Evolutionary conservation across 1,140 invertebrate species (phyloP), one percentile per base, ranked within the genome.

Genomic region (Aphis gossypii): DNA sequence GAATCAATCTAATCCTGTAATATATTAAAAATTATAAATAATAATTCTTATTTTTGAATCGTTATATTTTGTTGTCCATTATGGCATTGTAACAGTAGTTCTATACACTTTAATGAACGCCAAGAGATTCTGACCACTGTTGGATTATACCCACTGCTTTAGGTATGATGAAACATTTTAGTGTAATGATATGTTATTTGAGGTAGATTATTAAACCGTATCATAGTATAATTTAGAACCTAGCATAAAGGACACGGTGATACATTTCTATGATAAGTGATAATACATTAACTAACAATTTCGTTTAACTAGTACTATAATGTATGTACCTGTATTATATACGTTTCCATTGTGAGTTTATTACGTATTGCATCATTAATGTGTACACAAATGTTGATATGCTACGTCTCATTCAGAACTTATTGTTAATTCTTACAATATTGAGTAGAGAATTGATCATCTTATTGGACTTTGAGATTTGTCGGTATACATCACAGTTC

Each of bases 261-360:
- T 68, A 76, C n/a, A n/a, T 76, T 76, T n/a, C 30, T n/a, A 76
- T 76, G 14, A 18, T 76, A 76, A 76, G 60, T n/a, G 60, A 76
- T 76, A 76, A 76, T 76, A 76, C 60, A 76, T 76, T 76, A 76
- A 35, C 60, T 76, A 76, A 35, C 30, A 76, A 76, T 76, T 76
- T 76, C 30, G 5, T 76, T n/a, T 76, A 76, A n/a, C 60, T 76
- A 5, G 56, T 60, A 56, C 60, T 76, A n/a, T 18, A 76, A 76
- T 76, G 14, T 18, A 6, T 76, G 60, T 14, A 51, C 48, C 48
- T 76, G n/a, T n/a, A 76, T 76, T n/a, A n/a, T 76, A n/a, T 6
- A n/a, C 30, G 14, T n/a, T 76, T 76, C n/a, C 14, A 76, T 76
- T 76, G 60, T 35, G 30, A n/a, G 30, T 76, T n/a, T 76, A 76